Percentiles rank a stretch among this genome's conserved stretches.
Conservation (phyloP, 2,888 invertebrate genomes). For the Aradus depressus region DNA sequence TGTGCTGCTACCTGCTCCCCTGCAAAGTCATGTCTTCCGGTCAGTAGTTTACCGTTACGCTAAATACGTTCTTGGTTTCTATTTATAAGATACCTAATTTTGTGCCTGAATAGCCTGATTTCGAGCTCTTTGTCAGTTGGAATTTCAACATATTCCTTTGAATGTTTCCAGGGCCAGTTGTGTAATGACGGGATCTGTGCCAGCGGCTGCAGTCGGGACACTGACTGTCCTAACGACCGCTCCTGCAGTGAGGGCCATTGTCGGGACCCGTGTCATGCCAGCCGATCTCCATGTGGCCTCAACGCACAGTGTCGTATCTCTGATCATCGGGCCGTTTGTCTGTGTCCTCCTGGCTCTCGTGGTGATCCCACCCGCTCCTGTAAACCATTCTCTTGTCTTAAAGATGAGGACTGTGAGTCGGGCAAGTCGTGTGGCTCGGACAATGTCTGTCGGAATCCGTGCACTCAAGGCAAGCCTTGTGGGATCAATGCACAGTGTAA, state of each 20-base stretch:
- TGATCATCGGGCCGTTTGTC: slow-evolving; percentile 71
- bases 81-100: too few species aligned
- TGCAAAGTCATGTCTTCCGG: slow-evolving; percentile 49
- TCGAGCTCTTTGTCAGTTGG: background rate
- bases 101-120: too few species aligned
- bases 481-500: slow-evolving; percentile 77
- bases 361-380: slow-evolving; percentile 63
- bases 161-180: slow-evolving; percentile 53
- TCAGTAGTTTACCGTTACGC: slow-evolving; percentile 26
- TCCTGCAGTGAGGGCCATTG: slow-evolving; percentile 55
- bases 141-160: background rate
- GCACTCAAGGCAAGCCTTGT: slow-evolving; percentile 61
- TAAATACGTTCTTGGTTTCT: background rate
- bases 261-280: slow-evolving; percentile 53
- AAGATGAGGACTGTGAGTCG: slow-evolving; percentile 60
- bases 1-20: slow-evolving; percentile 20
- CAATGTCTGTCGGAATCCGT: slow-evolving; percentile 72
- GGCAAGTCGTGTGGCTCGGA: slow-evolving; percentile 50
- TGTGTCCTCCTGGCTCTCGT: slow-evolving; percentile 77
- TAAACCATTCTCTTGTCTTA: slow-evolving; percentile 56
- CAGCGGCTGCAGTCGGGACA: slow-evolving; percentile 66
- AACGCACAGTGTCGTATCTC: slow-evolving; percentile 69
- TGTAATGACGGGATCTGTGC: slow-evolving; percentile 61
- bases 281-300: slow-evolving; percentile 59
- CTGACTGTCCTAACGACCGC: slow-evolving; percentile 66